Evolutionary conservation across 2,888 invertebrate species (phyloP), one percentile per base, ranked within the genome.

Genomic region (Eustalomyia histrio): DNA sequence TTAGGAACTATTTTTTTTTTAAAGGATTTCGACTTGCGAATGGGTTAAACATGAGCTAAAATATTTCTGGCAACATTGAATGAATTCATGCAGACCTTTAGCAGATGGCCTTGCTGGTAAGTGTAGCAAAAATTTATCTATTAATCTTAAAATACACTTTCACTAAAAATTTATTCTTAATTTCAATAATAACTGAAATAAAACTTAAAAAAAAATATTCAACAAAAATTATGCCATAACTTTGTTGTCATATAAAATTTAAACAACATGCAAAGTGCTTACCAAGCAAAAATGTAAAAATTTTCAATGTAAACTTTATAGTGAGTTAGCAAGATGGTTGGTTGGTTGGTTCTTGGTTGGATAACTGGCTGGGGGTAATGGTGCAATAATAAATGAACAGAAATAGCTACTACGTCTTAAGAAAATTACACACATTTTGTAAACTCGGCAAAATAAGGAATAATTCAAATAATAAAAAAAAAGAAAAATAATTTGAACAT

Each of bases 401-500:
- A 75, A 67, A 71, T 63, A 35, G 55, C 63, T 64, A 52, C 63
- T 64, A 52, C 72, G 63, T 80, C 68, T 76, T 72, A 80, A 73
- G 80, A 68, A 69, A 68, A 73, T 73, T 76, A 57, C 55, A 72
- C 53, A 78, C 52, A 75, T 79, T 75, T 21, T 79, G 64, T 61
- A 24, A 80, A 80, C 65, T 67, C 65, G 35, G 17, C 33, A 67
- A n/a, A 74, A 33, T 35, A 29, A 33, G 10, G 7, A 52, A 61
- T 16, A 71, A 17, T 53, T n/a, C 6, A 47, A 52, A 57, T 17
- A 52, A 61, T 39, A 52, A 52, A 29, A 29, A 29, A 6, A 29
- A 29, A 29, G 29, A 3, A 63, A 68, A 72, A 65, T 57, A 58
- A 81, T 81, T 81, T 78, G 74, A 81, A 75, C 81, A 81, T 81